Conservation (phyloP, 2,797 vertebrate genomes). For the Staurois parvus region DNA sequence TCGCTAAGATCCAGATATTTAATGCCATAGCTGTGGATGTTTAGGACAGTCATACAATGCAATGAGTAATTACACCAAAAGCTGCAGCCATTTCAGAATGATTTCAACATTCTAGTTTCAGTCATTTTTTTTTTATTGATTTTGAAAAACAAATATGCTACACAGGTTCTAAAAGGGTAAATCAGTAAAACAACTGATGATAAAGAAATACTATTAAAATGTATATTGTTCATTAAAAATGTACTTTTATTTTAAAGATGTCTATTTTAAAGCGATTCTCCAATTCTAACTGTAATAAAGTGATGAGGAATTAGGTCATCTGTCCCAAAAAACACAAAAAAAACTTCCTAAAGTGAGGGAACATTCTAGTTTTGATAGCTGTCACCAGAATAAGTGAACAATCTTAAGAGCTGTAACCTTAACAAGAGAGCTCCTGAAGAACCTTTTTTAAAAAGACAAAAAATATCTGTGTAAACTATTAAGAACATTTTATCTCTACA, state of each 20-base stretch:
- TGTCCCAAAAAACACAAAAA: too few species aligned
- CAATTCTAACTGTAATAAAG: neutral
- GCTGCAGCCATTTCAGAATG: neutral
- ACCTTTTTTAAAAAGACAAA: too few species aligned
- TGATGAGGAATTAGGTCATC: too few species aligned
- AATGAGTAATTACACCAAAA: too few species aligned
- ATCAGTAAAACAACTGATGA: neutral
- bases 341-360: too few species aligned
- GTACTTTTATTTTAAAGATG: neutral
- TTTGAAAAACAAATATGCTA: neutral
- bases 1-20: neutral
- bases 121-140: neutral
- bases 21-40: neutral
- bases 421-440: too few species aligned
- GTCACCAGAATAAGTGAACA: too few species aligned
- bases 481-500: slow-evolving; percentile 97
- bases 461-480: slow-evolving; percentile 60
- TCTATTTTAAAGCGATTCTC: neutral
- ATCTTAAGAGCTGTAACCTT: too few species aligned
- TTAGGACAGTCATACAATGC: neutral
- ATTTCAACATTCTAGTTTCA: too few species aligned
- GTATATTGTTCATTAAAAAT: neutral
- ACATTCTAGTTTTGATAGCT: too few species aligned
- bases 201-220: neutral
- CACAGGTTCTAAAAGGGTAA: neutral